phyloP scores from a whole-genome alignment of 2,888 invertebrate species.

The Sphaeridia pumilis region DNA sequence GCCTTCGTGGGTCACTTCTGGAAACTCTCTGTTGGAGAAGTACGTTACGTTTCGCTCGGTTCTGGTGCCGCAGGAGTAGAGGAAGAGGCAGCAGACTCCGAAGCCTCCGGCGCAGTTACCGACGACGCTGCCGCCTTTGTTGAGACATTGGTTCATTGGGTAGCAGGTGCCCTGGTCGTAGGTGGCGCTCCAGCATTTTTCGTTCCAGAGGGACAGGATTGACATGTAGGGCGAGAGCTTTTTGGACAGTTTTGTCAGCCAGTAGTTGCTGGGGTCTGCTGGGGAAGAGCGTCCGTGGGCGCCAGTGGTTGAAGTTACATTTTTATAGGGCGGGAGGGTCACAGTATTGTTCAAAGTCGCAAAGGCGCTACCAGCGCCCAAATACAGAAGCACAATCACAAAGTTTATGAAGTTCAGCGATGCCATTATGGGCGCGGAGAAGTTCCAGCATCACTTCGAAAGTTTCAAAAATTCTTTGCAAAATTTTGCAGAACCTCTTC shows the following conservation, averaged over 20 bases:
- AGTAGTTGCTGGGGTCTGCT: neutral
- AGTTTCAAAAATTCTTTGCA: no score
- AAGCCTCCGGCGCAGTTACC: constrained; percentile 55
- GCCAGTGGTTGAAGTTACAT: no score
- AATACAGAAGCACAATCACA: no score
- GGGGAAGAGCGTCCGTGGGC: no score
- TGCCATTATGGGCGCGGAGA: no score
- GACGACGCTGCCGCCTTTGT: neutral
- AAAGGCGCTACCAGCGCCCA: no score
- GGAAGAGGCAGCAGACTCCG: constrained; percentile 60
- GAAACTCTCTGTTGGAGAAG: constrained; percentile 55
- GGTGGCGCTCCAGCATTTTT: constrained; percentile 32
- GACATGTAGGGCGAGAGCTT: constrained; percentile 27
- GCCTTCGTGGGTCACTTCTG: constrained; percentile 34
- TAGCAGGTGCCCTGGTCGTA: constrained; percentile 34
- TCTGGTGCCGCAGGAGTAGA: constrained; percentile 53
- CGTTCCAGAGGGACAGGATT: constrained; percentile 29
- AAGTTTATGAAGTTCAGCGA: no score
- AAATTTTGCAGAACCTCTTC: no score
- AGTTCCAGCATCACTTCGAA: no score
- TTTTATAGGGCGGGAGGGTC: no score
- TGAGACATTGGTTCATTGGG: constrained; percentile 6
- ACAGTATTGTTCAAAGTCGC: no score
- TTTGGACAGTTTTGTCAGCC: constrained; percentile 7
- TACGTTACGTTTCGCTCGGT: constrained; percentile 53